Conservation (phyloP, 2,888 invertebrate species). For the Ormyrus labotus region DNA sequence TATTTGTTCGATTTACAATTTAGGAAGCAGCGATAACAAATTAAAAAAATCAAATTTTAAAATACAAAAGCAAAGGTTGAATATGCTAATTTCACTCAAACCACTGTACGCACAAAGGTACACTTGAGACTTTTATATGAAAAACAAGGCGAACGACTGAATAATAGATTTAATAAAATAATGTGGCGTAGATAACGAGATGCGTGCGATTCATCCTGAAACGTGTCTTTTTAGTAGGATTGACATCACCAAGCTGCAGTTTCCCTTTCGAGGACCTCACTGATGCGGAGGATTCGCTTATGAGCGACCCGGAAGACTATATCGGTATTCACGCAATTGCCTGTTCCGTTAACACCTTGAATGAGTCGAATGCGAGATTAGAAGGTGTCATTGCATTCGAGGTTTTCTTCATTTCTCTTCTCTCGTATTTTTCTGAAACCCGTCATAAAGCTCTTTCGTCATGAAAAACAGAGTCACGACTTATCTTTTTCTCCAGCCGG, state of each 20-base stretch:
- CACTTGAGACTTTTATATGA: no score
- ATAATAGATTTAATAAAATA: no score
- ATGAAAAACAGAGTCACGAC: neutral
- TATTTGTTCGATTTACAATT: no score
- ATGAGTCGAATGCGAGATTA: conserved; percentile 65
- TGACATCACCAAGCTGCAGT: conserved; percentile 72
- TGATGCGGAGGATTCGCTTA: conserved; percentile 73
- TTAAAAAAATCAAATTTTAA: no score
- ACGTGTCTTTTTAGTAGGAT: conserved; percentile 71
- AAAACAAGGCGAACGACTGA: no score
- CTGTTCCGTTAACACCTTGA: conserved; percentile 58
- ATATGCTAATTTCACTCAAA: no score
- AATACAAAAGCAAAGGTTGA: no score
- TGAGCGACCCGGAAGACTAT: conserved; percentile 73
- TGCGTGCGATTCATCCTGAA: conserved; percentile 52
- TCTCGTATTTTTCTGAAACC: no score
- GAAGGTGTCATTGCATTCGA: conserved; percentile 55
- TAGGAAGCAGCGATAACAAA: no score
- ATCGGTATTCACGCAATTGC: conserved; percentile 67
- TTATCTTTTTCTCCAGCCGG: neutral
- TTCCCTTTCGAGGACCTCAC: conserved; percentile 74
- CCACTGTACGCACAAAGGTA: no score
- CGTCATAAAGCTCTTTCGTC: conserved; percentile 26
- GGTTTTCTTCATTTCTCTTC: no score
- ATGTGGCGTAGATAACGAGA: conserved; percentile 27